These are phyloP conservation scores for Arrhopalites spinosus DNA, from an alignment of 2,888 invertebrate species.

Conservation along the genomic window DNA sequence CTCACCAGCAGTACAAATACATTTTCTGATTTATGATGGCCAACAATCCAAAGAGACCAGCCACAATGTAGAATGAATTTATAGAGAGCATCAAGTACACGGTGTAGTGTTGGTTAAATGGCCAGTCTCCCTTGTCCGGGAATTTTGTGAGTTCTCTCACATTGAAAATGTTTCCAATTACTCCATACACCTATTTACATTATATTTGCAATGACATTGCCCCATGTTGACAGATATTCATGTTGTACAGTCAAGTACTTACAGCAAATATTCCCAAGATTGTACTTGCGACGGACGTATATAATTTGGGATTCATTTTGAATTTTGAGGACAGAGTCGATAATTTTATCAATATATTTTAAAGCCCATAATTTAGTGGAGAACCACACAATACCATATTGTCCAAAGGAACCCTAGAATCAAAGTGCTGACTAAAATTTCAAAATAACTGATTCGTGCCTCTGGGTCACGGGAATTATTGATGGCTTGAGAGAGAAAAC, in stretches of 20 bases:
- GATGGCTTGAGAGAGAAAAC: no score
- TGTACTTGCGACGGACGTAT: slow-evolving; percentile 15
- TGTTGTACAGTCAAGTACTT: no score
- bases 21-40: slow-evolving; percentile 9
- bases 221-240: no score
- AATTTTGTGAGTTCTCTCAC: slow-evolving; percentile 9
- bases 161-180: slow-evolving; percentile 21
- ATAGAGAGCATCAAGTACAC: slow-evolving; percentile 1
- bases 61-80: slow-evolving; percentile 3
- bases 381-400: no score
- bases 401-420: no score
- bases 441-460: no score
- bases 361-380: no score
- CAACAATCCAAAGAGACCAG: slow-evolving; percentile 17
- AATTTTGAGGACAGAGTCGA: no score
- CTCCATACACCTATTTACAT: slow-evolving; percentile 25
- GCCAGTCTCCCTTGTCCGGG: slow-evolving; percentile 23
- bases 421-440: no score
- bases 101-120: slow-evolving; percentile 20
- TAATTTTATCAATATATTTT: no score
- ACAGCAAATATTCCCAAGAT: slow-evolving; percentile 21
- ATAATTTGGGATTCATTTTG: slow-evolving; percentile 1
- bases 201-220: no score
- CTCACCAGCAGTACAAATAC: slow-evolving; percentile 17
- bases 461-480: no score